phyloP scores from a whole-genome alignment of 2,797 vertebrate genomes.

The Hippopotamyrus pictus region DNA sequence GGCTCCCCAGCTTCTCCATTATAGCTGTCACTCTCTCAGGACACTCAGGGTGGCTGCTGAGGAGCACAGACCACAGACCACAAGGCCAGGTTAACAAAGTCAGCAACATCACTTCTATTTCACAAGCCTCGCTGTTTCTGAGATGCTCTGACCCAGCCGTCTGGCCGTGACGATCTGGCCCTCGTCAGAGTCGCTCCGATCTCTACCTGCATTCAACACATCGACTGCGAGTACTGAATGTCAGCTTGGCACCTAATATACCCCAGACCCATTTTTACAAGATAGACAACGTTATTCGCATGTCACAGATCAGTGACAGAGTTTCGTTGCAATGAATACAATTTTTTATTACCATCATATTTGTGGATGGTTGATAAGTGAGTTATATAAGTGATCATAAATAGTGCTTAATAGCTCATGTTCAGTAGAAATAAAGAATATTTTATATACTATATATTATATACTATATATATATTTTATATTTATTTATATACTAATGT shows the following conservation, averaged over 20 bases:
- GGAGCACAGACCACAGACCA: not conserved
- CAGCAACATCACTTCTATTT: not conserved
- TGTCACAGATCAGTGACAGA: not conserved
- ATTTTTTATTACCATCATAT: not conserved
- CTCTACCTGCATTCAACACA: not conserved
- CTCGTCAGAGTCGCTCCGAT: not conserved
- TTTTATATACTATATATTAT: no score
- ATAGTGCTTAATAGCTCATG: not conserved
- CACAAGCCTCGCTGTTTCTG: not conserved
- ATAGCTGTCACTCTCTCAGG: constrained; percentile 39
- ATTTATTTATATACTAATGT: no score
- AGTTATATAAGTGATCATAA: not conserved
- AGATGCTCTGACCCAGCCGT: not conserved
- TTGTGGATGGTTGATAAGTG: not conserved
- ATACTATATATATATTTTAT: no score
- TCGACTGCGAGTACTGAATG: not conserved
- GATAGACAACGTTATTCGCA: not conserved
- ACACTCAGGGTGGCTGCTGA: constrained; percentile 42
- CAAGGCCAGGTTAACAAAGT: not conserved
- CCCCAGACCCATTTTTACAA: not conserved
- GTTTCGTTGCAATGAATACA: not conserved
- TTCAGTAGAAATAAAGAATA: not conserved
- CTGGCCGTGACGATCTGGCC: not conserved
- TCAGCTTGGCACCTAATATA: not conserved
- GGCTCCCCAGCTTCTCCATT: constrained; percentile 32